Evolutionary conservation across 2,113 vertebrate species (phyloP), one percentile per base, ranked within the genome.

Genomic region (Caranx melampygus): DNA sequence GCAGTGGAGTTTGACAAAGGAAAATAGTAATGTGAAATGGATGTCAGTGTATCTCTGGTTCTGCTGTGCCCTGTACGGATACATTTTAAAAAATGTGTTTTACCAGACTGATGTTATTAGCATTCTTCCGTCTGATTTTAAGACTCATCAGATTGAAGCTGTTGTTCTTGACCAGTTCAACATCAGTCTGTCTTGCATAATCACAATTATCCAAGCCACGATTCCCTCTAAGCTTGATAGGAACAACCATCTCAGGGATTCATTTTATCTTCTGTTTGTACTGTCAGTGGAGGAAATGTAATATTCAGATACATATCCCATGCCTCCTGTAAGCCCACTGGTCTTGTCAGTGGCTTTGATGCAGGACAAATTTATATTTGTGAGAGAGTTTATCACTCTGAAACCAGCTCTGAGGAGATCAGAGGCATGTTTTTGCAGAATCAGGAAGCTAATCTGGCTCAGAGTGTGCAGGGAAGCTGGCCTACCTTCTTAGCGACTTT

Each of bases 401-500:
- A 75, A 78, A 51, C 35, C 84, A 75, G 84, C 71, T 69, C 40
- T 54, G 54, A 70, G 74, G 57, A 85, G 86, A 91, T 91, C 90
- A 89, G 75, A 87, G 79, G 55, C 7, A 15, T 62, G 44, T 86
- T 84, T 80, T 64, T 76, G 52, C 63, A 26, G 75, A 86, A 88
- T 88, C 79, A 71, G 64, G 73, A 84, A 73, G 82, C 85, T 85
- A 86, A 91, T 90, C 88, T 92, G 78, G 75, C 34, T 86, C 59
- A 49, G 54, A 80, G 84, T 80, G 59, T 58, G 47, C 47, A 40
- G 60, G 55, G 72, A 61, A 82, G 85, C 75, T 87, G 73, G 84
- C 76, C 21, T 69, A 63, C 69, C 72, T 88, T 87, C 84, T 88
- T 69, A 81, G 76, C 45, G 18, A 73, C 80, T 47, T 52, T 31